Evolutionary conservation across 2,888 invertebrate species (phyloP).

Genomic region (Chaitophorus viminalis): DNA sequence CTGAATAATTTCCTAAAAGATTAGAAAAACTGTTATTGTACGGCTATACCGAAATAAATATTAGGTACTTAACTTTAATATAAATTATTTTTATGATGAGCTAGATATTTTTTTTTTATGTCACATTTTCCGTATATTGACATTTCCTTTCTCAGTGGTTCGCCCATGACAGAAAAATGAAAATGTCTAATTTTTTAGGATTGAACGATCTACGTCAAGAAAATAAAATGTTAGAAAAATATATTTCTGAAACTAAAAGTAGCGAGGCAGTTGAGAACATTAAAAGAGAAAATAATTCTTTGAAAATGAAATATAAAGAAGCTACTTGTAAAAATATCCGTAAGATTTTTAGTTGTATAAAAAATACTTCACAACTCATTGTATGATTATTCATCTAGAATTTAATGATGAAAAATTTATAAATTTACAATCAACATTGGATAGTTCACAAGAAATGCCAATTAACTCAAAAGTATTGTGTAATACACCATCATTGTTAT

Average conservation of each 20-base stretch:
- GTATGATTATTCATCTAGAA: background rate
- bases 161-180: too few relatives aligned
- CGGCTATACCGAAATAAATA: too few relatives aligned
- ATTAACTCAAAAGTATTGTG: background rate
- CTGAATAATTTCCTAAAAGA: too few relatives aligned
- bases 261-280: background rate
- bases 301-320: background rate
- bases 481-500: background rate
- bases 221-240: conserved; percentile 40
- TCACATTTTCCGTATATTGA: too few relatives aligned
- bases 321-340: background rate
- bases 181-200: background rate
- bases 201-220: conserved; percentile 10
- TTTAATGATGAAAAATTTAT: background rate
- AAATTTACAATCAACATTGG: background rate
- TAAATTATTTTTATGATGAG: too few relatives aligned
- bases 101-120: too few relatives aligned
- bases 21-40: too few relatives aligned
- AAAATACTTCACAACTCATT: background rate
- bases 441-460: background rate
- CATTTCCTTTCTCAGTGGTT: too few relatives aligned
- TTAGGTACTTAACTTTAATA: too few relatives aligned
- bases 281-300: conserved; percentile 26
- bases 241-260: background rate
- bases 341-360: background rate